A percentile compares a stretch with the other conserved stretches of the same genome.
Conservation (phyloP, 2,797 vertebrate genomes). For the Cossypha heuglini region DNA sequence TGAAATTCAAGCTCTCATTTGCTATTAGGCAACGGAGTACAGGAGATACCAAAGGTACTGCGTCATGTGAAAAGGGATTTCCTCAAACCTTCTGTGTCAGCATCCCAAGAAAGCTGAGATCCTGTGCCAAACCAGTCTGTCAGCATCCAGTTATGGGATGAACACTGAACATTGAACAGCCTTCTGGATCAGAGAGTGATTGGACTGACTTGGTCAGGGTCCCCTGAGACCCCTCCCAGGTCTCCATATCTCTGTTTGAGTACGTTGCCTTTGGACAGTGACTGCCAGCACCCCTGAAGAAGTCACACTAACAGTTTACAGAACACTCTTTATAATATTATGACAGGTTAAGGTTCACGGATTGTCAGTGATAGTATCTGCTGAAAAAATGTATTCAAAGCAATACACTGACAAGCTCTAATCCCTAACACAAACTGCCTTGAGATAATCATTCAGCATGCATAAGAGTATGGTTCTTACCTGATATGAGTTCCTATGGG, state of each 20-base stretch:
- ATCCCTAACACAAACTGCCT: background rate
- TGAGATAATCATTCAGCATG: background rate
- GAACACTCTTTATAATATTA: background rate
- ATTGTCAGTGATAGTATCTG: background rate
- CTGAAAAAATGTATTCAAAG: background rate
- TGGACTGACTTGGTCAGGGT: background rate
- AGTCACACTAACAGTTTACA: background rate
- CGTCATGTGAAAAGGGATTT: background rate
- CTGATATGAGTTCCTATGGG: background rate
- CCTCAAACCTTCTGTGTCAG: background rate
- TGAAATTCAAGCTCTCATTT: background rate
- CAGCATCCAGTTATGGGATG: background rate
- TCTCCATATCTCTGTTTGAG: background rate
- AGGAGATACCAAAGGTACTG: background rate
- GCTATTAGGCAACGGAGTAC: background rate
- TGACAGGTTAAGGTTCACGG: rapidly evolving
- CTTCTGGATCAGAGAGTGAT: background rate
- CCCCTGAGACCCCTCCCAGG: background rate
- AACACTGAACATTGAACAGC: background rate
- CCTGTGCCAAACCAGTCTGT: background rate
- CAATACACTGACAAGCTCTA: background rate
- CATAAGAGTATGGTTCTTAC: rapidly evolving
- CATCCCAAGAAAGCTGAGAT: background rate
- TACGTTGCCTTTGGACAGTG: rapidly evolving
- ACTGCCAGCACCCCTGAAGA: background rate